phyloP scores from a whole-genome alignment of 2,113 vertebrate genomes.

The Callipepla squamata region DNA sequence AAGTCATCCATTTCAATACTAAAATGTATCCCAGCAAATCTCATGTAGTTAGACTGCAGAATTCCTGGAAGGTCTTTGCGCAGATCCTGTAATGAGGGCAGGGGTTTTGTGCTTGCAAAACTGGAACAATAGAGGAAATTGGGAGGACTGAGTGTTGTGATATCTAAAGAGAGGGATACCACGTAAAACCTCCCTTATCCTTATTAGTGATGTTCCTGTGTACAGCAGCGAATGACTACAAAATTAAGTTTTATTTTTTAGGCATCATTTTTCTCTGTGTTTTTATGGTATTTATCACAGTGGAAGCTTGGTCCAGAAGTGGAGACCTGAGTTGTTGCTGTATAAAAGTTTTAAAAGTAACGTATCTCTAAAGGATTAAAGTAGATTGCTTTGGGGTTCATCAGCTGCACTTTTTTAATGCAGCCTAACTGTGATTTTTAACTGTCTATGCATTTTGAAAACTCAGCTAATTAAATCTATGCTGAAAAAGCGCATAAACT shows the following conservation, averaged over 20 bases:
- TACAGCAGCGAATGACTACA: neutral
- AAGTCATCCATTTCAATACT: neutral
- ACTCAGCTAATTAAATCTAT: neutral
- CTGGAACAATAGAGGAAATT: neutral
- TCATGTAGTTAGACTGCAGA: neutral
- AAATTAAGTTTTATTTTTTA: neutral
- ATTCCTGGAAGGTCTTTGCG: neutral
- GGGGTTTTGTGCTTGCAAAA: neutral
- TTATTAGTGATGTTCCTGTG: neutral
- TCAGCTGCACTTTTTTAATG: neutral
- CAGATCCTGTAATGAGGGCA: neutral
- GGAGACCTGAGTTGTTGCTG: neutral
- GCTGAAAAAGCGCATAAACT: neutral
- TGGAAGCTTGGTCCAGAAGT: neutral
- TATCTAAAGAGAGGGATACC: neutral
- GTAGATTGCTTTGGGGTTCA: neutral
- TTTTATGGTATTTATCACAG: neutral
- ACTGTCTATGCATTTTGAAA: conserved; percentile 20
- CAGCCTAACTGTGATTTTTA: conserved; percentile 28
- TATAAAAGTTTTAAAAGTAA: conserved; percentile 30
- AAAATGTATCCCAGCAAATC: neutral
- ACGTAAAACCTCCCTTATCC: neutral
- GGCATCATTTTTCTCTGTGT: neutral
- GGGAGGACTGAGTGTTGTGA: too few species aligned
- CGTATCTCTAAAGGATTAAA: neutral